Base-by-base conservation (phyloP, 2,888 invertebrate species). In the Torymus tubicola region DNA sequence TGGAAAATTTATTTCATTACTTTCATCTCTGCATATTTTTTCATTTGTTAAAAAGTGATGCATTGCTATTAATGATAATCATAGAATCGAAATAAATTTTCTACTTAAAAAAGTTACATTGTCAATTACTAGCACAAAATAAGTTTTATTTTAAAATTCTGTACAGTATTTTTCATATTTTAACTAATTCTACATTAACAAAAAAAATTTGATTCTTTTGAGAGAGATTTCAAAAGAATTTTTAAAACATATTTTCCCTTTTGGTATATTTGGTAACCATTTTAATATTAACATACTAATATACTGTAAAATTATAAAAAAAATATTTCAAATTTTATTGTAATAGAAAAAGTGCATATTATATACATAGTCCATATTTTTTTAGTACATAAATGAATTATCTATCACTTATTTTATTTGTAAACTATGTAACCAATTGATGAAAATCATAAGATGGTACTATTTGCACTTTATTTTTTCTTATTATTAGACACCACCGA, bases 1-100 rank as follows among this genome's bases (percentile, higher is more conserved):
- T 52, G 57, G 80, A 80, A 80, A 80, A 77, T 77, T 81, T 81
- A 81, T 77, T 77, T 77, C 72, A 50, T 2, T 10, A n/a, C 11
- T 71, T 63, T 72, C 58, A 21, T 55, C 12, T 14, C 0, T 50
- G 21, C 31, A 64, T 58, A 58, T 21, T 73, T 57, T 31, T 60
- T 24, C 55, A 63, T 24, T 2, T 42, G 53, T 24, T 50, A 5
- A 63, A 14, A 64, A 68, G 55, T n/a, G 31, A 60, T 24, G 13
- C 42, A 53, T 71, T 61, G 53, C 21, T 53, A 50, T n/a, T 14
- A 72, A 61, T n/a, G 52, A 61, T 50, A 68, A 57, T 52, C 52
- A 14, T 53, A 18, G 4, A 73, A 60, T 11, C 10, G 65, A 80
- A 76, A 76, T 80, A 80, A 80, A 72, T 80, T 76, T 80, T 80